These are phyloP conservation scores for Chrysomallon squamiferum DNA, from an alignment of 1,140 invertebrate species.

Conservation along the genomic window DNA sequence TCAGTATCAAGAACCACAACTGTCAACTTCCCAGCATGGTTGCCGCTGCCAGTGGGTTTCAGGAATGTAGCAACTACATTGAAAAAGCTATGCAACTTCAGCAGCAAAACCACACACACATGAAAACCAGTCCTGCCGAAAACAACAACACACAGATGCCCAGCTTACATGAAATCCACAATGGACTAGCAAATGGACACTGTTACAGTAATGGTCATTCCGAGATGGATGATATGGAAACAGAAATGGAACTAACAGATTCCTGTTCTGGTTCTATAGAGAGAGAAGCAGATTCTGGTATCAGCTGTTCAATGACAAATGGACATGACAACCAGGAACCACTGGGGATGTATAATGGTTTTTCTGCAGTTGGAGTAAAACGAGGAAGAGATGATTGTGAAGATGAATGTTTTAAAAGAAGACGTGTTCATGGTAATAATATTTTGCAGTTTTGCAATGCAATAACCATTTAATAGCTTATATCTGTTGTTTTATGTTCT, in stretches of 20 bases:
- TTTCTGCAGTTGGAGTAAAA: constrained; percentile 32
- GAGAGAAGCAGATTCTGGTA: no score
- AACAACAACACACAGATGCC: neutral
- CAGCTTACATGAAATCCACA: no score
- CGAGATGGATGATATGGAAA: neutral
- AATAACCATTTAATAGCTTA: no score
- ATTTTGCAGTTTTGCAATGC: no score
- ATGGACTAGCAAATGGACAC: neutral
- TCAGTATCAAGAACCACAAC: constrained; percentile 40
- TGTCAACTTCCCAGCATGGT: constrained; percentile 33
- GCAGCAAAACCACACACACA: constrained; percentile 9
- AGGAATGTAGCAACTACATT: constrained; percentile 42
- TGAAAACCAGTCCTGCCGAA: constrained; percentile 3
- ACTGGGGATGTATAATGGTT: neutral
- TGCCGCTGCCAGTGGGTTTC: constrained; percentile 31
- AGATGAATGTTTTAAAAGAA: constrained; percentile 34
- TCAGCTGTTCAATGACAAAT: no score
- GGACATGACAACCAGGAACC: neutral
- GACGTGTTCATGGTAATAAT: constrained; percentile 33
- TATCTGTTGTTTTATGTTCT: neutral
- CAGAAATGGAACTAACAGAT: neutral
- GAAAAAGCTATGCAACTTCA: constrained; percentile 35
- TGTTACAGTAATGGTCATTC: constrained; percentile 9
- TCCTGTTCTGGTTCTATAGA: neutral
- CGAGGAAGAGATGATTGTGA: constrained; percentile 38